Evolutionary conservation across 2,888 invertebrate genomes (phyloP).

Genomic region (Mesorhabditis spiculigera): DNA sequence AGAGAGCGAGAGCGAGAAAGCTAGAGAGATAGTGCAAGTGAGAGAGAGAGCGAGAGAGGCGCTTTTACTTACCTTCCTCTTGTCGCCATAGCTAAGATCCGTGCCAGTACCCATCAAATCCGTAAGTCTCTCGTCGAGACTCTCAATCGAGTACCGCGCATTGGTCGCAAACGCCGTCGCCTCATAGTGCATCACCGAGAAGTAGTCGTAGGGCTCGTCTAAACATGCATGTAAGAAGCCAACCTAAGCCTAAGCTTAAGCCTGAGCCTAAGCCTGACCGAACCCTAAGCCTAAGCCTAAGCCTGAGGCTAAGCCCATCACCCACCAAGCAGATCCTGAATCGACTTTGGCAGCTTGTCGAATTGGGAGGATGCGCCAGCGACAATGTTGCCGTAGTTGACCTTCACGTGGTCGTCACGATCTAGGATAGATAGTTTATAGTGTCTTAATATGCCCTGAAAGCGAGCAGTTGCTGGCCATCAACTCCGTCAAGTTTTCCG

Average conservation of each 20-base stretch:
- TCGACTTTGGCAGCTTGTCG: slow-evolving; percentile 45
- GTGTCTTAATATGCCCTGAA: not conserved
- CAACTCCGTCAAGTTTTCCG: too few relatives aligned
- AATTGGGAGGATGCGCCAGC: slow-evolving; percentile 57
- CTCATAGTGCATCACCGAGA: slow-evolving; percentile 56
- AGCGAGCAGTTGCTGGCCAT: not conserved
- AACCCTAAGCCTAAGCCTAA: too few relatives aligned
- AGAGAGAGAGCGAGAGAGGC: not conserved
- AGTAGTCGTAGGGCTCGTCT: slow-evolving; percentile 57
- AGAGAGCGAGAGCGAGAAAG: not conserved
- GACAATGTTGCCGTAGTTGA: slow-evolving; percentile 59
- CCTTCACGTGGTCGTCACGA: slow-evolving; percentile 60
- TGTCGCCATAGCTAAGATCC: slow-evolving; percentile 53
- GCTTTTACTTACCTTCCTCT: slow-evolving; percentile 41
- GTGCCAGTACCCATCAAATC: slow-evolving; percentile 52
- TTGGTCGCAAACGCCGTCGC: slow-evolving; percentile 56
- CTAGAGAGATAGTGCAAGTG: not conserved
- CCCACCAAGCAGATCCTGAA: slow-evolving; percentile 19
- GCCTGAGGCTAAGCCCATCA: too few relatives aligned
- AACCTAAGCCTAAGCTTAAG: not conserved
- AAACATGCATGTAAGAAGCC: not conserved
- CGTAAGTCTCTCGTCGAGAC: slow-evolving; percentile 50
- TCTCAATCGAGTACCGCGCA: slow-evolving; percentile 56
- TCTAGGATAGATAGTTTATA: slow-evolving; percentile 40
- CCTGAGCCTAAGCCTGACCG: too few relatives aligned